Evolutionary conservation across 1,140 invertebrate species (phyloP).

Genomic region (Augochlora pura): DNA sequence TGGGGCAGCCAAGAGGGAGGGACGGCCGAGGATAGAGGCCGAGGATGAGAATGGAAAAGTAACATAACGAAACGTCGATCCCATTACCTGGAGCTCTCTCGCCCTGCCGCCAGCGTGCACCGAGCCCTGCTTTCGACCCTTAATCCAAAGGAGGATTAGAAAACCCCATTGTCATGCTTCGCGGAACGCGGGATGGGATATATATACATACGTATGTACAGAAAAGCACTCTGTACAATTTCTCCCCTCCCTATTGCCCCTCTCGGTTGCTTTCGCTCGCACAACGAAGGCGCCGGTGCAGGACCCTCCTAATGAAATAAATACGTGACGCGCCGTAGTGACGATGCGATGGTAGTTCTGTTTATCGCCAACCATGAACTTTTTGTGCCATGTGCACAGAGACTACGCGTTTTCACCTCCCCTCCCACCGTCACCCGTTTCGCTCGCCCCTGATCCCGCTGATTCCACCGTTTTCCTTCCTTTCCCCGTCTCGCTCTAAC

Average conservation of each 20-base stretch:
- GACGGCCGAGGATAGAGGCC: slow-evolving; percentile 58
- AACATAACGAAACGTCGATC: slow-evolving; percentile 81
- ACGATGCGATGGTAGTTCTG: slow-evolving; percentile 47
- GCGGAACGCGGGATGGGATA: slow-evolving; percentile 65
- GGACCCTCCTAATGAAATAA: slow-evolving; percentile 62
- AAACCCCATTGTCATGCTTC: slow-evolving; percentile 77
- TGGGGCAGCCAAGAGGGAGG: slow-evolving; percentile 48
- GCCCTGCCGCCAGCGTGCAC: slow-evolving; percentile 52
- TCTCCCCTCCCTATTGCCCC: slow-evolving; percentile 23
- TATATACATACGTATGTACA: slow-evolving; percentile 60
- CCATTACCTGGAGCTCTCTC: slow-evolving; percentile 76
- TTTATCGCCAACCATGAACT: slow-evolving; percentile 60
- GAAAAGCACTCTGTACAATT: slow-evolving; percentile 47
- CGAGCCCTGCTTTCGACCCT: slow-evolving; percentile 69
- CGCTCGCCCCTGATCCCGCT: neutral
- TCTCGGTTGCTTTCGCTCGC: slow-evolving; percentile 11
- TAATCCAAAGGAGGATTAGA: slow-evolving; percentile 77
- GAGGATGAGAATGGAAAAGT: slow-evolving; percentile 80
- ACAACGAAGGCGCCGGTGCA: slow-evolving; percentile 36
- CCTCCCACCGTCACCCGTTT: too few relatives aligned
- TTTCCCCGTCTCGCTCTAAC: slow-evolving; percentile 26
- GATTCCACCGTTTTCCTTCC: slow-evolving; percentile 33
- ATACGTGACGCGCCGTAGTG: slow-evolving; percentile 56
- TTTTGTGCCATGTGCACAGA: slow-evolving; percentile 53
- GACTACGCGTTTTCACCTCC: neutral